phyloP scores from a whole-genome alignment of 2,888 invertebrate genomes.

The Cataglyphis livida region DNA sequence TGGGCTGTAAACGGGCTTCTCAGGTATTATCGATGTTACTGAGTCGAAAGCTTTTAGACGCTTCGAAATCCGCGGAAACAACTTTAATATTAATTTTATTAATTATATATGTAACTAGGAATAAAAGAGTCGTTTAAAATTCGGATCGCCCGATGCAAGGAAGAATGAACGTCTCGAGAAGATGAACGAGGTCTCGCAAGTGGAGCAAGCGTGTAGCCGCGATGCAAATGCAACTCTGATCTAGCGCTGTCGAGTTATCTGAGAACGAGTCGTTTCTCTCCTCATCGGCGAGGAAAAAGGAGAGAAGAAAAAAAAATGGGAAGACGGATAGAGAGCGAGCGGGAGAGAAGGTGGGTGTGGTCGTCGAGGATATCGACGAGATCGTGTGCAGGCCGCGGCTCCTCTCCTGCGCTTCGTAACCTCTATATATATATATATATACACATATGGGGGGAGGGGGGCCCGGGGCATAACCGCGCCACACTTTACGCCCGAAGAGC shows the following conservation, averaged over 20 bases:
- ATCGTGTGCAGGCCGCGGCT: constrained; percentile 61
- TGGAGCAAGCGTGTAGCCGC: constrained; percentile 66
- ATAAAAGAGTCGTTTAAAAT: background rate
- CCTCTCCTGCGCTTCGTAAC: constrained; percentile 74
- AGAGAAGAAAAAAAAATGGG: constrained; percentile 36
- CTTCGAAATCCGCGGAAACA: no score
- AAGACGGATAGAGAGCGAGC: constrained; percentile 25
- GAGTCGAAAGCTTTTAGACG: no score
- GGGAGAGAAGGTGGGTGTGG: constrained; percentile 79
- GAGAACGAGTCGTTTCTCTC: constrained; percentile 69
- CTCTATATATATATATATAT: constrained; percentile 63
- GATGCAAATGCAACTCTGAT: constrained; percentile 69
- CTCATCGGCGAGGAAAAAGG: constrained; percentile 41
- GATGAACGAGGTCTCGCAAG: constrained; percentile 53
- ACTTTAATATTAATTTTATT: no score
- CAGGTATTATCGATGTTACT: no score
- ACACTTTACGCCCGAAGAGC: constrained; percentile 59
- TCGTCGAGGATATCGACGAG: constrained; percentile 73
- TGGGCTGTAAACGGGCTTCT: no score
- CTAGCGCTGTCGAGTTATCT: constrained; percentile 57
- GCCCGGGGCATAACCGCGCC: constrained; percentile 64
- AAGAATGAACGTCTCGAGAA: background rate
- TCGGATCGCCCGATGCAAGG: background rate
- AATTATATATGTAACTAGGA: background rate
- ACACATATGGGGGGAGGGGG: constrained; percentile 34